phyloP scores from a whole-genome alignment of 2,888 invertebrate genomes.

The Tribolium freemani region DNA sequence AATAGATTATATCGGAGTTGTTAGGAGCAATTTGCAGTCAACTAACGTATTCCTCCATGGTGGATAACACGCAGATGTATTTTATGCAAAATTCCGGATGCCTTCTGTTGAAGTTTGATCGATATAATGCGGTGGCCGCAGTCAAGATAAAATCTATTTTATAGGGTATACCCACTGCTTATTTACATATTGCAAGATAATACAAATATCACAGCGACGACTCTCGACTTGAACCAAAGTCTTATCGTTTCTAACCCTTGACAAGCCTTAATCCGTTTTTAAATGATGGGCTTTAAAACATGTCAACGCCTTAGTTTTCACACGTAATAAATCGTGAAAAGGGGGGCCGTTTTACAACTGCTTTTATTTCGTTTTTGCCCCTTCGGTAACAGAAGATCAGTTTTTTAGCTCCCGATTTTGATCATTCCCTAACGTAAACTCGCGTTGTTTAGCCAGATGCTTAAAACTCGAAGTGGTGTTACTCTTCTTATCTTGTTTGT shows the following conservation, averaged over 20 bases:
- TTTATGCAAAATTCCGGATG: slow-evolving; percentile 44
- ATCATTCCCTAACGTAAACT: slow-evolving; percentile 19
- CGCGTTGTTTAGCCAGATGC: slow-evolving; percentile 36
- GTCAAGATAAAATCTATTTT: slow-evolving; percentile 44
- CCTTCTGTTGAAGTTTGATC: slow-evolving; percentile 46
- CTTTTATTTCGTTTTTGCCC: slow-evolving; percentile 10
- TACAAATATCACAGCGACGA: slow-evolving; percentile 8
- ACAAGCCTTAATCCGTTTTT: slow-evolving; percentile 22
- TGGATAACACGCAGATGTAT: slow-evolving; percentile 39
- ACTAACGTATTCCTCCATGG: slow-evolving; percentile 16
- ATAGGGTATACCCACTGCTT: slow-evolving; percentile 24
- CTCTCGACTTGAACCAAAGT: slow-evolving; percentile 1
- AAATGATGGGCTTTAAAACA: slow-evolving; percentile 29
- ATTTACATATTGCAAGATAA: slow-evolving; percentile 46
- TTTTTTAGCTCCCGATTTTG: slow-evolving; percentile 16
- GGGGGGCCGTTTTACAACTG: slow-evolving; percentile 20
- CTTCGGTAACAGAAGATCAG: slow-evolving; percentile 7
- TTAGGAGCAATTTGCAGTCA: slow-evolving; percentile 33
- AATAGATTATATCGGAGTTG: slow-evolving; percentile 7
- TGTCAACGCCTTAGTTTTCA: slow-evolving; percentile 31
- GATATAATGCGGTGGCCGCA: slow-evolving; percentile 47
- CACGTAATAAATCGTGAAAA: slow-evolving; percentile 36
- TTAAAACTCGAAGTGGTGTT: slow-evolving; percentile 13
- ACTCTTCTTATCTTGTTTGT: slow-evolving; percentile 40
- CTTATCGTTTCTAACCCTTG: slow-evolving; percentile 19